These are phyloP conservation scores for Poecilia picta DNA, from an alignment of 2,797 vertebrate species.

Conservation along the genomic window DNA sequence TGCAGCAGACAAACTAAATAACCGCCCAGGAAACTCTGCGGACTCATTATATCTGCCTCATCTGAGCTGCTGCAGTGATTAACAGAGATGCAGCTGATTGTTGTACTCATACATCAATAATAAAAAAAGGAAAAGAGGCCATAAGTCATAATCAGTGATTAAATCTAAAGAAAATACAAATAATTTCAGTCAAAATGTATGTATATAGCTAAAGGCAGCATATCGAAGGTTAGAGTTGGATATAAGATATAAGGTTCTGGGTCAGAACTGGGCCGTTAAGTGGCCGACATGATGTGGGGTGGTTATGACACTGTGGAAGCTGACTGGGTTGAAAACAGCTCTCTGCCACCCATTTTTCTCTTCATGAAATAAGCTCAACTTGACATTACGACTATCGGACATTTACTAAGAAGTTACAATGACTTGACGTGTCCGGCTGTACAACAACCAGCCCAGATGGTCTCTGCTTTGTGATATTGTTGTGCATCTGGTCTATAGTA, in stretches of 20 bases:
- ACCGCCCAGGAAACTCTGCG: background rate
- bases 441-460: conserved; percentile 50
- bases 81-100: background rate
- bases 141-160: background rate
- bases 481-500: conserved; percentile 65
- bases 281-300: conserved; percentile 29
- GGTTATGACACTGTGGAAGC: conserved; percentile 51
- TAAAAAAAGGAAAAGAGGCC: background rate
- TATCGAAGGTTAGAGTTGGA: background rate
- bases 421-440: conserved; percentile 24
- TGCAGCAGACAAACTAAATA: background rate
- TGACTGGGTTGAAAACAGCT: conserved; percentile 11
- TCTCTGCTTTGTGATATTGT: conserved; percentile 60
- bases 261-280: conserved; percentile 46
- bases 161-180: background rate
- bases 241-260: conserved; percentile 57
- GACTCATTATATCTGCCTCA: background rate
- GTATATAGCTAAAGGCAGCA: background rate
- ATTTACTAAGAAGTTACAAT: conserved; percentile 37
- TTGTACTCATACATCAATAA: background rate
- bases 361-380: conserved; percentile 34
- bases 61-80: background rate
- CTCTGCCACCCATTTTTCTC: conserved; percentile 34
- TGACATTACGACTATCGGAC: conserved; percentile 48
- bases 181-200: background rate